Evolutionary conservation across 1,140 invertebrate species (phyloP), one percentile per base, ranked within the genome.

Genomic region (Hesperophylax magnus): DNA sequence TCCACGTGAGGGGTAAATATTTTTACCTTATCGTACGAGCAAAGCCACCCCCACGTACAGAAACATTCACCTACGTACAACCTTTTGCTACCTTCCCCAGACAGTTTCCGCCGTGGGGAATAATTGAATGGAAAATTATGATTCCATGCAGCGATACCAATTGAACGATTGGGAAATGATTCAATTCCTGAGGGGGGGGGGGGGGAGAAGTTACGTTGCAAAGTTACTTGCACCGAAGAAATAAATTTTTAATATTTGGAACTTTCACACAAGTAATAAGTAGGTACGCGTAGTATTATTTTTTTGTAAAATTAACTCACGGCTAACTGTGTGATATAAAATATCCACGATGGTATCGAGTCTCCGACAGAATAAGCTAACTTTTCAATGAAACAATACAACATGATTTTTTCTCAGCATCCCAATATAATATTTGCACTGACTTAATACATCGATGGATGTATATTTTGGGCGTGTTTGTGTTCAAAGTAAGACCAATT

Each of bases 61-160:
- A 53, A 18, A 14, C n/a, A 27, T 31, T 65, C 53, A 47, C 39
- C 34, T 34, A 7, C 34, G 34, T 34, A 34, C 34, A 34, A 34
- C 34, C 34, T 47, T 47, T 47, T 47, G 39, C 39, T 47, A 14
- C 39, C 39, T 47, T 14, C 39, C 39, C 39, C 11, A 47, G 39
- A 47, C 39, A 27, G 22, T 15, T 71, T 79, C 60, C 76, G 76
- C 76, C 76, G 15, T 65, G 60, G 31, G 63, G 77, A 69, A 72
- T 71, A 79, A 79, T 58, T 79, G 65, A 56, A 67, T 77, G 67
- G 63, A 71, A 71, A 79, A 71, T 69, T 79, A 69, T 69, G 39
- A 79, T 71, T 69, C 77, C 20, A 61, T n/a, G 24, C 34, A 27
- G 75, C 39, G 75, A 77, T 77, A 77, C 47, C 47, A 61, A 52